phyloP scores from a whole-genome alignment of 2,113 vertebrate genomes.

The Motacilla alba region DNA sequence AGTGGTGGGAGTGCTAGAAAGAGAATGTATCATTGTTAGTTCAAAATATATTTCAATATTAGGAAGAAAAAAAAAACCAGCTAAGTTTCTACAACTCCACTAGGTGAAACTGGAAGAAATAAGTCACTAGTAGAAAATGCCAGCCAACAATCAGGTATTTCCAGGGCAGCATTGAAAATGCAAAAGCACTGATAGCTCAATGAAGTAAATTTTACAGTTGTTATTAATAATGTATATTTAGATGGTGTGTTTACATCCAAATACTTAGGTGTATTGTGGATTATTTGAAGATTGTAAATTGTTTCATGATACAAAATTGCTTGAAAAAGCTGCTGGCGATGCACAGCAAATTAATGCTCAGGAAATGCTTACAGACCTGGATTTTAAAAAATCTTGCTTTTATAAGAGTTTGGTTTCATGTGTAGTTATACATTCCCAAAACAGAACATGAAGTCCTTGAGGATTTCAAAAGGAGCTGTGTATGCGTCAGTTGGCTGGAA shows the following conservation, averaged over 20 bases:
- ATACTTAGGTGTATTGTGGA: not conserved
- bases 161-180: not conserved
- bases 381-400: not conserved
- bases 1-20: not conserved
- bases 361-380: not conserved
- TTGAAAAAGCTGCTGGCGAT: not conserved
- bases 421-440: not conserved
- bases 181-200: not conserved
- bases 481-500: not conserved
- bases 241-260: not conserved
- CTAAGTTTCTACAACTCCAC: not conserved
- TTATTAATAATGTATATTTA: not conserved
- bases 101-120: not conserved
- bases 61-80: not conserved
- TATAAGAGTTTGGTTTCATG: not conserved
- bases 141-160: not conserved
- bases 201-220: not conserved
- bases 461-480: not conserved
- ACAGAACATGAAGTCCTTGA: not conserved
- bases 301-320: not conserved
- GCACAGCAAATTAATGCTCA: not conserved
- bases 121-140: not conserved
- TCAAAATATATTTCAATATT: not conserved
- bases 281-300: not conserved
- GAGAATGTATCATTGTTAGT: not conserved